Conservation (phyloP, 2,797 vertebrate genomes). For the Clarias laeviceps region DNA sequence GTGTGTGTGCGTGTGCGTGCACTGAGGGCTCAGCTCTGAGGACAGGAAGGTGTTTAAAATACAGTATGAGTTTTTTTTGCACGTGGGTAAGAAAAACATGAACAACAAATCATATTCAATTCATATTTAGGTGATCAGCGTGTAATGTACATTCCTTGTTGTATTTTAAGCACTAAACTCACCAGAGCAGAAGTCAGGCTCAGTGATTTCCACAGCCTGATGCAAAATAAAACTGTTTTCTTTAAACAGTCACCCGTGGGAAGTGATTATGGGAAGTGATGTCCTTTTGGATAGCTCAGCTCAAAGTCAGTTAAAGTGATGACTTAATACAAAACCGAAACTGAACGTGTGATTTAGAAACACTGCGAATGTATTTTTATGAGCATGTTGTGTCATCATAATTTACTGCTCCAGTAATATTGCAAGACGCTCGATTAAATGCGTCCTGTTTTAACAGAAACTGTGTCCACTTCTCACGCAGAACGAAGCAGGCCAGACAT, state of each 20-base stretch:
- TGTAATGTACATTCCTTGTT: neutral
- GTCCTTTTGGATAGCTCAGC: neutral
- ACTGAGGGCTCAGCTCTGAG: neutral
- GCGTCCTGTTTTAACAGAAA: slow-evolving; percentile 68
- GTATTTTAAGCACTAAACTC: neutral
- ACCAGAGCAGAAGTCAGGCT: neutral
- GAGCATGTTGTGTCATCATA: slow-evolving; percentile 11
- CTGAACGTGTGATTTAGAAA: slow-evolving; percentile 9
- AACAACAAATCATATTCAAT: neutral
- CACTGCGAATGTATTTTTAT: neutral
- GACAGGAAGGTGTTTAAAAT: neutral
- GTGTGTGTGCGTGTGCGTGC: too few relatives aligned
- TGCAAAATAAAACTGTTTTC: neutral
- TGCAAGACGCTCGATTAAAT: slow-evolving; percentile 43
- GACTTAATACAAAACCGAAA: slow-evolving; percentile 6
- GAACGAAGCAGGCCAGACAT: slow-evolving; percentile 77
- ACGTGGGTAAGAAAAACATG: neutral
- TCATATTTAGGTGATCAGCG: neutral
- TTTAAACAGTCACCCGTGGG: neutral
- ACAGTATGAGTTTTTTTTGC: neutral
- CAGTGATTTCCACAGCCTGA: neutral
- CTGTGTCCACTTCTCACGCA: slow-evolving; percentile 69
- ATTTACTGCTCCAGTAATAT: slow-evolving; percentile 20
- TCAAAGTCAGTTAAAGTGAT: slow-evolving; percentile 6
- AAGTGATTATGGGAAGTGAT: slow-evolving; percentile 8